These are phyloP conservation scores for Lingula anatina DNA, from an alignment of 2,888 invertebrate genomes.

Conservation along the genomic window DNA sequence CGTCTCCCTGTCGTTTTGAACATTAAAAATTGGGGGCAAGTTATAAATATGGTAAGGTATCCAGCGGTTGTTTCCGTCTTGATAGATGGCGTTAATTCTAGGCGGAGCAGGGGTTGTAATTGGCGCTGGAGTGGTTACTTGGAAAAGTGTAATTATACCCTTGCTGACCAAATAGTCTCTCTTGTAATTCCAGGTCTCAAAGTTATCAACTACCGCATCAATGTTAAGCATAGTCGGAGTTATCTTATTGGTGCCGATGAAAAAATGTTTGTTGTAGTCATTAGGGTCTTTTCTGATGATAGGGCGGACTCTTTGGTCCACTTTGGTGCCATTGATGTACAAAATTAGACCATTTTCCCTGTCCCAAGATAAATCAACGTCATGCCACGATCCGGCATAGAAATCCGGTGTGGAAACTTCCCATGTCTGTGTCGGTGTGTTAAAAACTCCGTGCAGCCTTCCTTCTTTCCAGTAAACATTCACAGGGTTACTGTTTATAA, in stretches of 20 bases:
- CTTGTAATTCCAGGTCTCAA: slow-evolving; percentile 32
- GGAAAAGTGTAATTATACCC: too few species aligned
- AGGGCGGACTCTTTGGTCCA: slow-evolving; percentile 3
- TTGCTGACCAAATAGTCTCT: slow-evolving; percentile 18
- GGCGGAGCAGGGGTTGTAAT: too few species aligned
- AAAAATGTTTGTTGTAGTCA: slow-evolving; percentile 1
- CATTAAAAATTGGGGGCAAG: too few species aligned
- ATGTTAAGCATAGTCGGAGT: slow-evolving; percentile 27
- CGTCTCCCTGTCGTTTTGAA: slow-evolving; percentile 15
- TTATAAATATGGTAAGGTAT: too few species aligned
- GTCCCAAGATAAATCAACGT: slow-evolving; percentile 40
- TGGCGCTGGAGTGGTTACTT: too few species aligned
- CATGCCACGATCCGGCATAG: slow-evolving; percentile 25
- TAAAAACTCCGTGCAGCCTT: slow-evolving; percentile 31
- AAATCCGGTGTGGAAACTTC: slow-evolving; percentile 26
- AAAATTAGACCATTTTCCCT: slow-evolving; percentile 28
- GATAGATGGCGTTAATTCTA: too few species aligned
- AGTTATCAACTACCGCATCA: slow-evolving; percentile 27
- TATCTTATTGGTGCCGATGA: slow-evolving; percentile 25
- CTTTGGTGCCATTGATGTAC: slow-evolving; percentile 29
- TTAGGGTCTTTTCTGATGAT: background rate
- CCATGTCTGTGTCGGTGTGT: slow-evolving; percentile 34
- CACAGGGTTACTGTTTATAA: slow-evolving; percentile 42
- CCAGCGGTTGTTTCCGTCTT: too few species aligned
- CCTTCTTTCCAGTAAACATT: slow-evolving; percentile 38